A percentile compares a stretch with the other conserved stretches of the same genome.
Conservation (phyloP, 2,888 invertebrate genomes). For the Sacculina carcini region DNA sequence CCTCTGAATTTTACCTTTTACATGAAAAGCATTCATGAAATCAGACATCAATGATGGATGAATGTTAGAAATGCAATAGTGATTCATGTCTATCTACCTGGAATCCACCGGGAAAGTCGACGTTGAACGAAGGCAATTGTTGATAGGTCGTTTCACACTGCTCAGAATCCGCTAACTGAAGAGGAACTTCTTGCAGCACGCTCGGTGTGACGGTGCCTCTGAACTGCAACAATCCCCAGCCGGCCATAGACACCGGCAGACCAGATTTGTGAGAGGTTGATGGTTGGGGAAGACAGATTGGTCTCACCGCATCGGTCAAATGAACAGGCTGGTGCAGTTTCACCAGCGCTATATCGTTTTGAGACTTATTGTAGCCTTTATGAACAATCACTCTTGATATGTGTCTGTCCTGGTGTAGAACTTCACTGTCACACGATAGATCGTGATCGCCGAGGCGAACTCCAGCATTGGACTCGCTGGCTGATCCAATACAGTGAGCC, state of each 20-base stretch:
- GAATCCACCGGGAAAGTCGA: background rate
- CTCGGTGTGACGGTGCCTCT: background rate
- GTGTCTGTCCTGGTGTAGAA: background rate
- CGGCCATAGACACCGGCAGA: background rate
- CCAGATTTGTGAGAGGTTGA: conserved; percentile 40
- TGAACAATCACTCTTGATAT: background rate
- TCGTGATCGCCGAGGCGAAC: background rate
- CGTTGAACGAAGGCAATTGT: background rate
- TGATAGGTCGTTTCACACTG: background rate
- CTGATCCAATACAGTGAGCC: background rate
- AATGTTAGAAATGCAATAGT: too few species aligned
- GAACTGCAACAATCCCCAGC: background rate
- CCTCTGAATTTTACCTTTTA: too few species aligned
- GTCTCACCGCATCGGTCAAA: conserved; percentile 60
- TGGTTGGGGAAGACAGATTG: conserved; percentile 61
- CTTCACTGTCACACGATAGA: background rate
- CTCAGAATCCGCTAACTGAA: background rate
- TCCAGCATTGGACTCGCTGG: too few species aligned
- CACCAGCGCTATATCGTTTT: conserved; percentile 53
- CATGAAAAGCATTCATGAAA: too few species aligned
- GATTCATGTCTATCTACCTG: too few species aligned
- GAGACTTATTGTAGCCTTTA: background rate
- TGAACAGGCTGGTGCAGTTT: conserved; percentile 51
- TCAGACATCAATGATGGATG: too few species aligned
- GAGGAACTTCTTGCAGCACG: background rate